Base-by-base conservation (phyloP, 2,113 vertebrate species). In the Passer domesticus region DNA sequence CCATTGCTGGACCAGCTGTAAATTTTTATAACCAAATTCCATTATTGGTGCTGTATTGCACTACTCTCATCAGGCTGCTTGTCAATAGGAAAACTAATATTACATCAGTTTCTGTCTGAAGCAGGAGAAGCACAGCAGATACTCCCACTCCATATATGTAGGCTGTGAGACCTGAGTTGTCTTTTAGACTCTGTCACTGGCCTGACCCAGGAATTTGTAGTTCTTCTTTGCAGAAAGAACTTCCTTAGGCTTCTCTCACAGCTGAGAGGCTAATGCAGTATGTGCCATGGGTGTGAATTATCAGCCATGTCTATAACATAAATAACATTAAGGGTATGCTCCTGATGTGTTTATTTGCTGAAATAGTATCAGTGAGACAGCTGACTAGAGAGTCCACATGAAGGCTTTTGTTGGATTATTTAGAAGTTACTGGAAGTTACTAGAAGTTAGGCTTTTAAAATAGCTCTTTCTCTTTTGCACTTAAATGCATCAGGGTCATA, bases 161-260 rank as follows among this genome's bases (percentile, higher is more conserved):
- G 33, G 17, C 31, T 77, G 24, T 12, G 53, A 69, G 53, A 58
- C 15, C 37, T 60, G 19, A 2, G 1, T 69, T 87, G 15, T 60
- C 14, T 72, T 83, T 76, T n/a, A 44, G 19, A 15, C 4, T 27
- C 67, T n/a, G 31, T 73, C 35, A 41, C 39, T 58, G 73, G 13
- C 16, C 35, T 81, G 30, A 62, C 19, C 3, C 11, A 79, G 58
- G 25, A 33, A 41, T 41, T 41, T 60, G 37, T 49, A 53, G n/a
- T 47, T 77, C 31, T 74, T 43, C 31, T 70, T 43, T 74, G 25
- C 63, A 44, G 53, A 28, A 66, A 1, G 66, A 75, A 23, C 44
- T 85, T 82, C 39, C 43, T 55, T 0, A 0, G 23, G 20, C 49
- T 22, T 74, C 23, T 85, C 4, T n/a, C 12, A 7, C 8, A 37